Evolutionary conservation across 2,113 vertebrate genomes (phyloP).

Genomic region (Tetrax tetrax): DNA sequence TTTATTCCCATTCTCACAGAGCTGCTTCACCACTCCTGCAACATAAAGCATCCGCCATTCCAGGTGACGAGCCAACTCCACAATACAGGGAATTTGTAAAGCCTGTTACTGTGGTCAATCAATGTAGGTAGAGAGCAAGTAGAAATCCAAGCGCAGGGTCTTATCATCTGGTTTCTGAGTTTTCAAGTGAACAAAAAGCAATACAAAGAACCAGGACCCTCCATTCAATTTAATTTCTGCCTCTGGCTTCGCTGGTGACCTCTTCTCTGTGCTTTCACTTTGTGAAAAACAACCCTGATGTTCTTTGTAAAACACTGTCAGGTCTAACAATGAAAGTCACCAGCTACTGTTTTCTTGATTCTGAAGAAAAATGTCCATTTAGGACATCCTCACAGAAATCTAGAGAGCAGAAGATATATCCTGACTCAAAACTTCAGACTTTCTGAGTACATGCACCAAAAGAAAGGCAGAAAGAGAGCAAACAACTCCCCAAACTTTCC

Average conservation of each 20-base stretch:
- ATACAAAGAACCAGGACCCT: background rate
- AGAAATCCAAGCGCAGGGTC: background rate
- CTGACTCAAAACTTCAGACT: background rate
- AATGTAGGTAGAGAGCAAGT: background rate
- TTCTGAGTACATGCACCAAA: background rate
- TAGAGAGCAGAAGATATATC: background rate
- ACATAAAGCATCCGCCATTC: background rate
- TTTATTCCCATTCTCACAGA: background rate
- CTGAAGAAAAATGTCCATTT: background rate
- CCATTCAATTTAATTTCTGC: background rate
- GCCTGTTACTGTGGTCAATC: background rate
- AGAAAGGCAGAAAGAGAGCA: background rate
- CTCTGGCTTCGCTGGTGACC: background rate
- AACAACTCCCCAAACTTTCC: background rate
- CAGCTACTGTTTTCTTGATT: background rate
- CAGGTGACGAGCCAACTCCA: background rate
- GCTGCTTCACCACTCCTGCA: background rate
- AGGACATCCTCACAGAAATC: background rate
- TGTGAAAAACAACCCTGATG: background rate
- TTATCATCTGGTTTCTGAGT: background rate
- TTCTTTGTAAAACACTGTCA: background rate
- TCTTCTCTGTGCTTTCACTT: background rate
- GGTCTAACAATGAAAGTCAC: background rate
- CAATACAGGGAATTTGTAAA: background rate
- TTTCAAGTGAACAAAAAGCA: background rate